Percentiles rank a stretch among this genome's conserved stretches.
Conservation (phyloP, 2,797 vertebrate species). For the Trachurus trachurus region DNA sequence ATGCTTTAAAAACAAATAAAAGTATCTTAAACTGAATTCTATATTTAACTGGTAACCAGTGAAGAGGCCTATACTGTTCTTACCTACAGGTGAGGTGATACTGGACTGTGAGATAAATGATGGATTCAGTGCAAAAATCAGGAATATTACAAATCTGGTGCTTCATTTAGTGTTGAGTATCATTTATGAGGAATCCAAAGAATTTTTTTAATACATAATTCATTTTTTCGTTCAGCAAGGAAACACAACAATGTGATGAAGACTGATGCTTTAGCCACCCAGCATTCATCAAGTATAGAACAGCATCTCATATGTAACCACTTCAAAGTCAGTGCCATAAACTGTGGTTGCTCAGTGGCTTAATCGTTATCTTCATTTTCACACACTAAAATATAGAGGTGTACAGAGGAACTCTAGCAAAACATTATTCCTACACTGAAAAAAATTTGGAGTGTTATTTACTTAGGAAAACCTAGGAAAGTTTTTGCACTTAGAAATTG, state of each 20-base stretch:
- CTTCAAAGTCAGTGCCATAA: neutral
- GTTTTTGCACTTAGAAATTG: too few species aligned
- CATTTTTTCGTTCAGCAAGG: neutral
- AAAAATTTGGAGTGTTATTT: too few species aligned
- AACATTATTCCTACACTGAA: neutral
- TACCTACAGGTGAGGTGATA: neutral
- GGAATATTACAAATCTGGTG: neutral
- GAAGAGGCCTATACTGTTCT: neutral
- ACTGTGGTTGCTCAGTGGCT: neutral
- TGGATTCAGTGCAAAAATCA: constrained; percentile 1
- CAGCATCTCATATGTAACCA: neutral
- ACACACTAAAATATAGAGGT: neutral
- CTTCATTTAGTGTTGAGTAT: neutral
- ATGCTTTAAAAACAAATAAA: too few species aligned
- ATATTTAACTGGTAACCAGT: too few species aligned
- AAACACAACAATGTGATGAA: neutral
- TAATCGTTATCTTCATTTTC: constrained; percentile 42
- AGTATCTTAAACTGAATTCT: too few species aligned
- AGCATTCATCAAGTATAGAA: neutral
- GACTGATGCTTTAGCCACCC: neutral
- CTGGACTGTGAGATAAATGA: neutral
- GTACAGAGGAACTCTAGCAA: too few species aligned
- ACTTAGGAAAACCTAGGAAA: too few species aligned
- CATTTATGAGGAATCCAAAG: neutral
- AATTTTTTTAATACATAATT: too few species aligned